Evolutionary conservation across 2,888 invertebrate genomes (phyloP), one percentile per base, ranked within the genome.

Genomic region (Chrysolina haemoptera): DNA sequence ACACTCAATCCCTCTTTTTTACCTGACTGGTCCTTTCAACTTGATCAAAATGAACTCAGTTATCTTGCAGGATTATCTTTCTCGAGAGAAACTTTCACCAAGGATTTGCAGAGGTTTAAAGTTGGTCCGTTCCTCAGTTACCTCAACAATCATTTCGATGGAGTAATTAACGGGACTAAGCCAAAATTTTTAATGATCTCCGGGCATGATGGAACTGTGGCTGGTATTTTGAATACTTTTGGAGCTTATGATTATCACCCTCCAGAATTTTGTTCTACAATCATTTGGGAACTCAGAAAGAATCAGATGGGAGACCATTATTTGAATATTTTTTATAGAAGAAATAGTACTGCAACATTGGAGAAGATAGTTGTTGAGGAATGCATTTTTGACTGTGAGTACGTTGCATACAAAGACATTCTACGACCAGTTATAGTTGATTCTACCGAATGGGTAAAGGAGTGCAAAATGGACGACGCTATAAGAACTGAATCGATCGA

Each of bases 181-280:
- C 88, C 91, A 20, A 93, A 93, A 78, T 79, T 96, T 63, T 91
- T 92, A 84, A 89, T 96, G 70, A 94, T 94, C 82, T 95, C 95
- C 77, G 95, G 90, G 0, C 97, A 97, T 82, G 97, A 97, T 84
- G 90, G 92, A 0, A 96, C 95, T 0, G 87, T 97, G 14, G 94
- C 93, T 0, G 93, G 91, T 81, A 81, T 96, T 50, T 89, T 96
- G 0, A 93, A 93, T 85, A 90, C 93, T 0, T 86, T 97, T 12
- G 91, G 91, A 12, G 78, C 95, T 16, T 96, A 91, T 81, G 90
- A 94, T 75, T 87, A 89, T 12, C 92, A 92, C 73, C 91, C 91
- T 78, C 95, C 95, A 0, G 91, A 91, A 0, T 95, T 93, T 80
- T 88, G 92, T 0, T 90, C 94, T 0, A 90, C 93, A 8, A 86